A percentile compares a stretch with the other conserved stretches of the same genome.
These are phyloP conservation scores for Cephus pygmeus DNA, from an alignment of 2,888 invertebrate genomes.

Conservation along the genomic window DNA sequence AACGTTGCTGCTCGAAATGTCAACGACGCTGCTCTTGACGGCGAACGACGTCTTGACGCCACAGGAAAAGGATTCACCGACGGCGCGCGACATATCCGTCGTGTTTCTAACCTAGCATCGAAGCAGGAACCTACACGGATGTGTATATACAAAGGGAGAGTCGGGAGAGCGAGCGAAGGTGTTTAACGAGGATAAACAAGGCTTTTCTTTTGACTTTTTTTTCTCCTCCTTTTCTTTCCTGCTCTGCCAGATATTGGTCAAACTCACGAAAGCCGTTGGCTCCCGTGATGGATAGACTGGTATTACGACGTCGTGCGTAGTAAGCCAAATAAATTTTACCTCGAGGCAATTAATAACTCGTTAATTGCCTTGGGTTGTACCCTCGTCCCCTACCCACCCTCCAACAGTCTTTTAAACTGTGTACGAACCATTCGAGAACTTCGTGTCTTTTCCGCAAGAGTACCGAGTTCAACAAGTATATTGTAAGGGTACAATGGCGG, in stretches of 20 bases:
- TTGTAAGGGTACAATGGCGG: not conserved
- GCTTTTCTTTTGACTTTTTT: not conserved
- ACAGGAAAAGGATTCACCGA: not conserved
- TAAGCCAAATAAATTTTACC: not conserved
- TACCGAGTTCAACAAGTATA: not conserved
- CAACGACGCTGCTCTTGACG: slow-evolving; percentile 19
- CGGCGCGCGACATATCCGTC: not conserved
- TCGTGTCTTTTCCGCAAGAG: not conserved
- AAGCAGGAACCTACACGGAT: not conserved
- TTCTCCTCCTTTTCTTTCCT: not conserved
- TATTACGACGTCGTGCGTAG: not conserved
- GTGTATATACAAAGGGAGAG: not conserved
- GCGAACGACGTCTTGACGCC: not conserved
- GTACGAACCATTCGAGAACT: not conserved
- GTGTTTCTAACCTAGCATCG: not conserved
- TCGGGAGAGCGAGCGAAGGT: not conserved
- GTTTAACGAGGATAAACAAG: not conserved
- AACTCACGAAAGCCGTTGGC: not conserved
- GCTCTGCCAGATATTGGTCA: not conserved
- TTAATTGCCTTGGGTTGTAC: not conserved
- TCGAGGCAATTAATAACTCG: not conserved
- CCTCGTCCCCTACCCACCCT: not conserved
- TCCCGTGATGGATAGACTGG: not conserved
- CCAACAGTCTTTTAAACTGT: not conserved
- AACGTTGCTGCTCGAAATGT: slow-evolving; percentile 50